Evolutionary conservation across 2,797 vertebrate species (phyloP), one percentile per base, ranked within the genome.

Genomic region (Syncerus caffer): DNA sequence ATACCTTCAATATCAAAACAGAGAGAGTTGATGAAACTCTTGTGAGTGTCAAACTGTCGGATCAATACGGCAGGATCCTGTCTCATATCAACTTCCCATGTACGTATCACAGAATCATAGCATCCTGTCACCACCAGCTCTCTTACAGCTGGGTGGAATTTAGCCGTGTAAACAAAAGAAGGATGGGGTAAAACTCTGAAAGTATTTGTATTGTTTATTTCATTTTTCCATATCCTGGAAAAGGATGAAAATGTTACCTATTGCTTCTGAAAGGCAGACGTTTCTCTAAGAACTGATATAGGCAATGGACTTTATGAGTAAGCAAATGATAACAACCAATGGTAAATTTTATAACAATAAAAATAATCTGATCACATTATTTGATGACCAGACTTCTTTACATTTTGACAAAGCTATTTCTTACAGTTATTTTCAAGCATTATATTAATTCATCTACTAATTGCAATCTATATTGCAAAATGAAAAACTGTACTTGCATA

Each of bases 1-100:
- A 45, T 99, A 99, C 99, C 99, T 99, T 99, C 99, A 76, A 97
- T 97, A 99, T 99, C 99, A 98, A 99, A 99, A 97, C 99, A 99
- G 95, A 99, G 93, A 0, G 99, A 99, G 97, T 99, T 99, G 98
- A 99, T 99, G 97, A 99, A 99, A 97, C 99, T 99, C 98, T 96
- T 98, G 98, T 99, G 99, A 74, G 99, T 99, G 89, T 99, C 99
- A 90, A 99, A 99, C 98, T 99, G 99, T 97, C 99, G 99, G 47
- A 99, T 98, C 89, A 99, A 98, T 55, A 99, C 99, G 27, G 99
- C 99, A 55, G 99, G 99, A 71, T 99, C 98, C 34, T 99, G 99
- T 29, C 98, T 98, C 5, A 99, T 98, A 12, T 99, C 99, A 13
- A 99, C 98, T 97, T 99, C 99, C 99, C 99, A 99, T 51, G 99